phyloP scores from a whole-genome alignment of 2,888 invertebrate species.

The Lacanobia wlatinum region DNA sequence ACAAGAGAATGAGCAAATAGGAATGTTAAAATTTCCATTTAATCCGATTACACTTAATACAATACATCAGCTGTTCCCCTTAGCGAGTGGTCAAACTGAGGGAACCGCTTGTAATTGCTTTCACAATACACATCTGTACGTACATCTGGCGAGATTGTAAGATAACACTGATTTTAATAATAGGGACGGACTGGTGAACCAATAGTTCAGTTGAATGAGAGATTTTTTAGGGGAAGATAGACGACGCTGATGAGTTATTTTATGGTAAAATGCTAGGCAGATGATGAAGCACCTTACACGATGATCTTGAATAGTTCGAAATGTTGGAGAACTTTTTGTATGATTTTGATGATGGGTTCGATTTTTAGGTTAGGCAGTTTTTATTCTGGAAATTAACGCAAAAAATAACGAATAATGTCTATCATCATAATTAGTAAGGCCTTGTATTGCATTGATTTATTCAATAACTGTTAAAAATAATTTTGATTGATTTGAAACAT shows the following conservation, averaged over 20 bases:
- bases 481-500: too few relatives aligned
- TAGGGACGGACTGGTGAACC: not conserved
- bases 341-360: too few relatives aligned
- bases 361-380: too few relatives aligned
- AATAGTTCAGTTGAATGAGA: not conserved
- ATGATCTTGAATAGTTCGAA: not conserved
- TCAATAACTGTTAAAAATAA: too few relatives aligned
- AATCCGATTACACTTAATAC: not conserved
- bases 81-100: not conserved
- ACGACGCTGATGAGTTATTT: not conserved
- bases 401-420: too few relatives aligned
- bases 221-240: not conserved
- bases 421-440: too few relatives aligned
- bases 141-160: slow-evolving; percentile 2
- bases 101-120: not conserved
- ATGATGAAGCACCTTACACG: not conserved
- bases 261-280: not conserved
- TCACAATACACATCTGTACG: not conserved
- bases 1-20: too few relatives aligned
- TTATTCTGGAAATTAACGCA: too few relatives aligned
- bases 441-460: too few relatives aligned
- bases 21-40: not conserved
- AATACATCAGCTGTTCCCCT: slow-evolving; percentile 8
- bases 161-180: slow-evolving; percentile 13
- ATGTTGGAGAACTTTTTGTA: too few relatives aligned